Percentiles rank a stretch among this genome's conserved stretches.
phyloP scores from a whole-genome alignment of 2,113 vertebrate species.

The Crotalus viridis region DNA sequence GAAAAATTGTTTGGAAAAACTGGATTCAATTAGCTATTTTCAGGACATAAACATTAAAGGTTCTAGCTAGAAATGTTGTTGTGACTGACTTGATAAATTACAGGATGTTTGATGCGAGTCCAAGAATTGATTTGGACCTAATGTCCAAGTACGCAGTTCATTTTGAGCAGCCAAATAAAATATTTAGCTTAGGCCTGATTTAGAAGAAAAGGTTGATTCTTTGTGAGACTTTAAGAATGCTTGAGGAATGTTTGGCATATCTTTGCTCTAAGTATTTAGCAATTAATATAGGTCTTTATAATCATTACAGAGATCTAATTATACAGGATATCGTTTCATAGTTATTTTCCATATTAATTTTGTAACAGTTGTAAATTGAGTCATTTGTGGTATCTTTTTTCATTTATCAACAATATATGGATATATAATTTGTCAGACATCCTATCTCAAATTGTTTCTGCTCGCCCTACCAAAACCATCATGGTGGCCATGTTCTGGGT shows the following conservation, averaged over 20 bases:
- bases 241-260: constrained; percentile 79
- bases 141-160: constrained; percentile 74
- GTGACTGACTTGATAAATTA: constrained; percentile 85
- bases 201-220: constrained; percentile 74
- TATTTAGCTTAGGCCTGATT: constrained; percentile 81
- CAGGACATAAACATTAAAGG: constrained; percentile 78
- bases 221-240: constrained; percentile 74
- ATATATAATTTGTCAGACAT: background rate
- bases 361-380: background rate
- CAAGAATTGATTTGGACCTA: constrained; percentile 79
- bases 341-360: background rate
- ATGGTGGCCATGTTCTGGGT: background rate
- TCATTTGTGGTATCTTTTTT: background rate
- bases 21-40: constrained; percentile 81
- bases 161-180: constrained; percentile 83
- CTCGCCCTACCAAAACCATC: background rate
- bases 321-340: constrained; percentile 32
- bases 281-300: constrained; percentile 73
- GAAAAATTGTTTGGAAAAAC: constrained; percentile 68
- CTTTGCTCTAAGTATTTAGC: constrained; percentile 76
- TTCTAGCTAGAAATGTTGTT: constrained; percentile 83
- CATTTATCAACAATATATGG: background rate
- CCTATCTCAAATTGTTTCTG: background rate
- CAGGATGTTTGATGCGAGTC: constrained; percentile 81
- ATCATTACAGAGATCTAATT: constrained; percentile 44